Percentiles rank a stretch among this genome's conserved stretches.
Conservation (phyloP, 2,797 vertebrate genomes). For the Argya squamiceps region DNA sequence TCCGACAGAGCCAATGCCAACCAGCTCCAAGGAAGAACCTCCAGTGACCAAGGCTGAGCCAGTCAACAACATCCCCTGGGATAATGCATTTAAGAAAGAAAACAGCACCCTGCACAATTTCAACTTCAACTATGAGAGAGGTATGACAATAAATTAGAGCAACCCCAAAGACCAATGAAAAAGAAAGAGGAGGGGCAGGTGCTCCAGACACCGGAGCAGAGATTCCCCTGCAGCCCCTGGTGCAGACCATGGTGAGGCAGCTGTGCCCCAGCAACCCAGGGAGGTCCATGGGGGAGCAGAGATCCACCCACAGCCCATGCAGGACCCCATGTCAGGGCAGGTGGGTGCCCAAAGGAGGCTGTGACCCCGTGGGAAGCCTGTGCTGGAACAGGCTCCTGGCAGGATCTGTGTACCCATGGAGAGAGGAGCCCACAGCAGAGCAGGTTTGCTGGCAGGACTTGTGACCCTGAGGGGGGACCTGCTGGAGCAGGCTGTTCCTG, state of each 20-base stretch:
- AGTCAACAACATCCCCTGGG: background rate
- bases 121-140: background rate
- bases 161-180: background rate
- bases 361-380: background rate
- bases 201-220: rapidly evolving
- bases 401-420: background rate
- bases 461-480: rapidly evolving
- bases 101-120: background rate
- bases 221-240: background rate
- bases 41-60: background rate
- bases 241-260: rapidly evolving
- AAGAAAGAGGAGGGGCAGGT: background rate
- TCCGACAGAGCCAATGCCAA: background rate
- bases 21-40: rapidly evolving
- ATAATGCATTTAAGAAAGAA: background rate
- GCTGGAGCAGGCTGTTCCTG: rapidly evolving
- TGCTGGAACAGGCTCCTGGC: background rate
- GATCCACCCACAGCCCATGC: background rate
- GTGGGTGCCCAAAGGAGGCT: background rate
- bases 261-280: background rate
- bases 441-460: background rate
- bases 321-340: rapidly evolving
- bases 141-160: background rate
- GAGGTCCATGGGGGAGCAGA: background rate
- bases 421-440: background rate